Evolutionary conservation across 2,797 vertebrate species (phyloP).

Genomic region (Intellagama lesueurii): DNA sequence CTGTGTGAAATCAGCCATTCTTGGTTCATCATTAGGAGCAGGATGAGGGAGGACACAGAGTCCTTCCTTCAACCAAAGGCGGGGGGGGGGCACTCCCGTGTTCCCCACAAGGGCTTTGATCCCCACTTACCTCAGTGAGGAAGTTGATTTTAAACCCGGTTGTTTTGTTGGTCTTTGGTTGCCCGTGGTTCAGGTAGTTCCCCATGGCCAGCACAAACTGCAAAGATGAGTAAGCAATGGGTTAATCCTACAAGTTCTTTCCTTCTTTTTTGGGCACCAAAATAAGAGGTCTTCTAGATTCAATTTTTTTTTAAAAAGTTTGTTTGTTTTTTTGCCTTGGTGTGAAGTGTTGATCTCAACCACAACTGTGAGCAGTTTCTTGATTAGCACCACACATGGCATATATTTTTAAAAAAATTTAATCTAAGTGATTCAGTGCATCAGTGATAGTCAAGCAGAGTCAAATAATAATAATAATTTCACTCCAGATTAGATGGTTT

Average conservation of each 20-base stretch:
- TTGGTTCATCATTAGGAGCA: background rate
- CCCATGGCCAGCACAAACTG: constrained; percentile 99
- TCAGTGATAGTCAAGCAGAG: too few species aligned
- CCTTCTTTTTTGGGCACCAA: background rate
- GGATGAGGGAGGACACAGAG: background rate
- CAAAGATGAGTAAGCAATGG: background rate
- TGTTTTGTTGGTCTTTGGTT: constrained; percentile 92
- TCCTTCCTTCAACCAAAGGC: background rate
- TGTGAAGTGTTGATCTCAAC: too few species aligned
- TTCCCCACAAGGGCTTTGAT: rapidly evolving
- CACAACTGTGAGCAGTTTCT: too few species aligned
- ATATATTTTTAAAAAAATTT: too few species aligned
- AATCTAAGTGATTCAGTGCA: too few species aligned
- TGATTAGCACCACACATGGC: too few species aligned
- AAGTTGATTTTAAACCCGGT: constrained; percentile 99
- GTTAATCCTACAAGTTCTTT: rapidly evolving
- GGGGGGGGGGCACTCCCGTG: background rate
- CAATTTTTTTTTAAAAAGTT: too few species aligned
- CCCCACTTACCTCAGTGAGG: constrained; percentile 88
- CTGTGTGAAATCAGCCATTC: background rate
- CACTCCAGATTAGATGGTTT: too few species aligned
- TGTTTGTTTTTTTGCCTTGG: too few species aligned
- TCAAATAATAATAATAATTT: too few species aligned
- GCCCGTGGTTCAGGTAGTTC: constrained; percentile 97
- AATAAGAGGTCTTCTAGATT: too few species aligned